Percentiles rank a stretch among this genome's conserved stretches.
Conservation (phyloP, 2,797 vertebrate genomes). For the Lacerta viridis region DNA sequence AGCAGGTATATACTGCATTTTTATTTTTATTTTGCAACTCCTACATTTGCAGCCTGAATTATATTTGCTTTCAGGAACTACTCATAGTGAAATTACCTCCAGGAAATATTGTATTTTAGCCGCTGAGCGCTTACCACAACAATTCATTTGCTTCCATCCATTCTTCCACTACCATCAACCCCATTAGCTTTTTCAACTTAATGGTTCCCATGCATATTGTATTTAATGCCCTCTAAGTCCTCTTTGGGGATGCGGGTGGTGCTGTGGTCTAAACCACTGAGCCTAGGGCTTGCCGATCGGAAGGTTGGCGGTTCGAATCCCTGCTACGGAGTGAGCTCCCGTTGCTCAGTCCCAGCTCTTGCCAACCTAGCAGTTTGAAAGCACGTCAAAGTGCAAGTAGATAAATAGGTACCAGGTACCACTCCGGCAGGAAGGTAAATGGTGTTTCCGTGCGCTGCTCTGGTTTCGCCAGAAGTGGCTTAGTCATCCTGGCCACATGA, state of each 20-base stretch:
- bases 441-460: too few species aligned
- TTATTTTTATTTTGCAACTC: not conserved
- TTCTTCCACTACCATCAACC: not conserved
- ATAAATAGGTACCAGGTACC: too few species aligned
- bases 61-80: not conserved
- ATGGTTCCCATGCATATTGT: not conserved
- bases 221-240: not conserved
- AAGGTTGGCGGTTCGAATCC: too few species aligned
- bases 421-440: too few species aligned
- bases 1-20: not conserved
- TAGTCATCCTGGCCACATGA: too few species aligned
- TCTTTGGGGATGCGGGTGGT: too few species aligned
- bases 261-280: not conserved
- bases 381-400: too few species aligned
- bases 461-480: too few species aligned
- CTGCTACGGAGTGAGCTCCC: too few species aligned
- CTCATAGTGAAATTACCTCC: not conserved
- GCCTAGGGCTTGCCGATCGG: too few species aligned
- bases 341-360: too few species aligned
- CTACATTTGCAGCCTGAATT: not conserved
- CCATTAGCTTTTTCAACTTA: not conserved
- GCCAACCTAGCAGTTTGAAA: too few species aligned
- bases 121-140: not conserved
- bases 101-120: slow-evolving; percentile 7
- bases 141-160: not conserved